phyloP scores from a whole-genome alignment of 2,888 invertebrate species.

The Rhamnusium bicolor region DNA sequence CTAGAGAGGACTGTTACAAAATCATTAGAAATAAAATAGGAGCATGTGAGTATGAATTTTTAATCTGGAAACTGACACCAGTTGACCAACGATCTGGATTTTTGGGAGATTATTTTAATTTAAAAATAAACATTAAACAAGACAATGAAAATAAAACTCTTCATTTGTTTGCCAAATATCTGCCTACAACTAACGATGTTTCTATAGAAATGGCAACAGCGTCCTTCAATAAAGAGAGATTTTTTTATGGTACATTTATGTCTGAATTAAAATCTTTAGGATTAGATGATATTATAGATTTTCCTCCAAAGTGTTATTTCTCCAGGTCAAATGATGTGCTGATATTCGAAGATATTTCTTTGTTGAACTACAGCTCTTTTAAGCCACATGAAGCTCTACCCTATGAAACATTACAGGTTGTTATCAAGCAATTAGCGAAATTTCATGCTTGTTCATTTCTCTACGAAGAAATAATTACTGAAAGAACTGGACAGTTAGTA shows the following conservation, averaged over 20 bases:
- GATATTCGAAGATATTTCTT: constrained; percentile 67
- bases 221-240: constrained; percentile 57
- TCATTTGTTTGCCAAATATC: constrained; percentile 58
- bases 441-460: constrained; percentile 65
- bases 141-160: constrained; percentile 37
- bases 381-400: constrained; percentile 41
- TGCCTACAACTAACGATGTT: constrained; percentile 49
- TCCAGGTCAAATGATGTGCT: constrained; percentile 62
- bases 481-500: constrained; percentile 48
- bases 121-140: constrained; percentile 48
- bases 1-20: constrained; percentile 56
- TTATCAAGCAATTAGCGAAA: constrained; percentile 57
- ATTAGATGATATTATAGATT: constrained; percentile 51
- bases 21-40: constrained; percentile 51
- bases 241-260: constrained; percentile 69
- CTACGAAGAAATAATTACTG: constrained; percentile 54
- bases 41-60: constrained; percentile 49
- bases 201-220: constrained; percentile 42
- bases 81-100: constrained; percentile 56
- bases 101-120: constrained; percentile 59
- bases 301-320: constrained; percentile 66
- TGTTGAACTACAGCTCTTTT: constrained; percentile 40
- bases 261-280: constrained; percentile 61
- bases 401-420: constrained; percentile 51
- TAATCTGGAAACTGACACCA: constrained; percentile 43